Evolutionary conservation across 2,113 vertebrate species (phyloP), one percentile per base, ranked within the genome.

Genomic region (Synchiropus splendidus): DNA sequence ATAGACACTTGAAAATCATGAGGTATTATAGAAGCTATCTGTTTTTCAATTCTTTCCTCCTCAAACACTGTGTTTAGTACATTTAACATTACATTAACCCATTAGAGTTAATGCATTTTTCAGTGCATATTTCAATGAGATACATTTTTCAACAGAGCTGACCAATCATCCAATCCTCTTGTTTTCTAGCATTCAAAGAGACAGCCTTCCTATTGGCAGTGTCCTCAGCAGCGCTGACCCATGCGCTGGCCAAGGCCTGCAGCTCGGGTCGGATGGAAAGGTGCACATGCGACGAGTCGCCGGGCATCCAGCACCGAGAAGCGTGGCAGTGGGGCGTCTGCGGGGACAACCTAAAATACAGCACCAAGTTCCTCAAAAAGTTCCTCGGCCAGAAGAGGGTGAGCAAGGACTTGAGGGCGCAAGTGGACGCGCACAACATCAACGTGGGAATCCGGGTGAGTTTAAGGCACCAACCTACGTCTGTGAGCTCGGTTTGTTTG

Each of bases 251-350:
- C 63, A 90, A 94, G 45, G 95, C 95, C 0, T 99, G 95, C 66
- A 99, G 95, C 11, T 94, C 91, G 0, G 95, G 95, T 6, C 89
- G 94, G 12, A 97, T 99, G 94, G 95, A 99, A 73, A 88, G 95
- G 43, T 99, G 95, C 64, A 99, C 93, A 12, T 99, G 95, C 0
- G 95, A 99, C 2, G 94, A 99, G 53, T 94, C 94, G 11, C 93
- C 91, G 0, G 95, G 88, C 13, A 87, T 99, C 73, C 89, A 97
- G 78, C 93, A 96, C 62, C 85, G 90, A 18, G 90, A 94, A 56
- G 93, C 95, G 6, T 99, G 95, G 95, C 94, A 98, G 60, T 99
- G 95, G 95, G 95, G 95, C 0, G 88, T 97, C 43, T 98, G 95
- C 0, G 95, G 95, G 0, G 95, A 99, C 86, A 99, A 99, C 80